Evolutionary conservation across 2,888 invertebrate genomes (phyloP).

Genomic region (Melanchra persicariae): DNA sequence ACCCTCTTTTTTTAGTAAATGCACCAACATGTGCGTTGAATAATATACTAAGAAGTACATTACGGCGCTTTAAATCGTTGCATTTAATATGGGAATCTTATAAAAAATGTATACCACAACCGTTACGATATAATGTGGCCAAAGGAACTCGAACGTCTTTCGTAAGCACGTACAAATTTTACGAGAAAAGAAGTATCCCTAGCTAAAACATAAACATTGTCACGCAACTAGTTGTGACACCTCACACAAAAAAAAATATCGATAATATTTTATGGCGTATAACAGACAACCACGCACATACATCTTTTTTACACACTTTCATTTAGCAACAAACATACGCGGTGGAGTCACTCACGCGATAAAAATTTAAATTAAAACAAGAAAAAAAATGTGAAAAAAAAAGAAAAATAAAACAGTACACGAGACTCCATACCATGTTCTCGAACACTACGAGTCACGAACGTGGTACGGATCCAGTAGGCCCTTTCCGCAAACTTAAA

Average conservation of each 20-base stretch:
- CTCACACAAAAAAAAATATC: conserved; percentile 71
- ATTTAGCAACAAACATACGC: conserved; percentile 76
- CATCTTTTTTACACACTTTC: conserved; percentile 80
- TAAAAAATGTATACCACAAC: conserved; percentile 67
- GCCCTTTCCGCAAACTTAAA: conserved; percentile 81
- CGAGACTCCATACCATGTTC: conserved; percentile 75
- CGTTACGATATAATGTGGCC: conserved; percentile 62
- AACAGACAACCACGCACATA: conserved; percentile 89
- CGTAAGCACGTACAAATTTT: conserved; percentile 68
- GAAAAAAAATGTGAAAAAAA: conserved; percentile 72
- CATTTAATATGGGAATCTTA: conserved; percentile 61
- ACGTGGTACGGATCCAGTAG: conserved; percentile 78
- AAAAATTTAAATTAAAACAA: conserved; percentile 87
- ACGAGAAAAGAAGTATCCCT: conserved; percentile 66
- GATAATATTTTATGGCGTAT: conserved; percentile 83
- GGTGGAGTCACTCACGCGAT: conserved; percentile 80
- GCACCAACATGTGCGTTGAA: conserved; percentile 75
- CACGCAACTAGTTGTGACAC: conserved; percentile 74
- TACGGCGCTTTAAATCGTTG: conserved; percentile 61
- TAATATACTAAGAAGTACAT: conserved; percentile 63
- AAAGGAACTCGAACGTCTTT: conserved; percentile 67
- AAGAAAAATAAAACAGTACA: conserved; percentile 75
- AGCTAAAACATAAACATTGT: conserved; percentile 65
- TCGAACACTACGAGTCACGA: conserved; percentile 72
- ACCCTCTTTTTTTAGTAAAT: conserved; percentile 64